phyloP scores from a whole-genome alignment of 2,113 vertebrate species.

The Arothron firmamentum region DNA sequence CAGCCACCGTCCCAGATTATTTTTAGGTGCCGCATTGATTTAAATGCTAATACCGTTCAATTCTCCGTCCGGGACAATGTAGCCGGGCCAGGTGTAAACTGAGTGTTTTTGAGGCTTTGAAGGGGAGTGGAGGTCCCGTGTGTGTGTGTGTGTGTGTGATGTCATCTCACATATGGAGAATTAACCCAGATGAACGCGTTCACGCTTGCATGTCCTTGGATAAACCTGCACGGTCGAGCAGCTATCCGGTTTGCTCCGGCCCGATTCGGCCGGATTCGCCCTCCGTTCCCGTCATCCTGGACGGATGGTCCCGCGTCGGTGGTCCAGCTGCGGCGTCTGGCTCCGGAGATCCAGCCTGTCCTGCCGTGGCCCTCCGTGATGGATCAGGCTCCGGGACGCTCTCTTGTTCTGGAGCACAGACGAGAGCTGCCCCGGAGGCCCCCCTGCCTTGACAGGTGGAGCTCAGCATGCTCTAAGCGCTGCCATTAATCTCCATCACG shows the following conservation, averaged over 20 bases:
- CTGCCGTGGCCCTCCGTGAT: constrained; percentile 39
- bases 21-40: constrained; percentile 24
- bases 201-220: background rate
- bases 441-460: constrained; percentile 62
- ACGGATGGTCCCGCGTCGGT: constrained; percentile 46
- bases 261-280: constrained; percentile 23
- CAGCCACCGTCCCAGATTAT: constrained; percentile 20
- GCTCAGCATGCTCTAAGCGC: constrained; percentile 66
- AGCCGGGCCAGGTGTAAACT: background rate
- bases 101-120: background rate
- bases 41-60: background rate
- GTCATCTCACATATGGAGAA: background rate
- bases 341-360: constrained; percentile 40
- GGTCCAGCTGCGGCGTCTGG: constrained; percentile 53
- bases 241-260: constrained; percentile 30
- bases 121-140: no score
- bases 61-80: background rate
- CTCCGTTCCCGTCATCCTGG: constrained; percentile 47
- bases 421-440: constrained; percentile 41
- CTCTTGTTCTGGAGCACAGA: constrained; percentile 46
- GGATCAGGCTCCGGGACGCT: constrained; percentile 49
- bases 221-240: constrained; percentile 15
- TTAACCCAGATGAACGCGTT: background rate
- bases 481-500: constrained; percentile 67
- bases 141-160: no score